Conservation (phyloP, 1,140 invertebrate species). For the Coenobita brevimanus region DNA sequence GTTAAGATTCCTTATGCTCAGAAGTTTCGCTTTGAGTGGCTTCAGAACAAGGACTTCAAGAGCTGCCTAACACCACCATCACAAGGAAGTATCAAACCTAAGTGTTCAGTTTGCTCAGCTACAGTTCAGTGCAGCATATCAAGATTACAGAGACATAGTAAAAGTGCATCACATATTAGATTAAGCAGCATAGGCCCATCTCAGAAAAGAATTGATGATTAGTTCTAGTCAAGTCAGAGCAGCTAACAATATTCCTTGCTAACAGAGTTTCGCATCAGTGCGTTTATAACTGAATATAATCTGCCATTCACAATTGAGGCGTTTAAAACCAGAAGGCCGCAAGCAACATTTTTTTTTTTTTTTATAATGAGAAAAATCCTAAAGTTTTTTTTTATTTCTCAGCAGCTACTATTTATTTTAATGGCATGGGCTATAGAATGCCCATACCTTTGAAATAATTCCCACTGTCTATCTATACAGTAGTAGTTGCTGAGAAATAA, state of each 20-base stretch:
- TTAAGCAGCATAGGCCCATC: conserved; percentile 4
- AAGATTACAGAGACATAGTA: conserved; percentile 17
- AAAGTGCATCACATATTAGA: conserved; percentile 20
- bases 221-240: neutral
- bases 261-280: conserved; percentile 24
- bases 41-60: conserved; percentile 36
- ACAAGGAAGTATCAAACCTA: conserved; percentile 15
- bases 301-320: conserved; percentile 16
- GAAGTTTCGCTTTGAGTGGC: conserved; percentile 31
- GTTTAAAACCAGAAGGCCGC: no score
- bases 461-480: no score
- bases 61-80: conserved; percentile 12
- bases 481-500: no score
- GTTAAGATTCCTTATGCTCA: neutral
- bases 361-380: no score
- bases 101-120: conserved; percentile 11
- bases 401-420: no score
- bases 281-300: conserved; percentile 37
- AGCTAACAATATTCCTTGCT: conserved; percentile 7
- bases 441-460: no score
- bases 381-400: no score
- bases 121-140: conserved; percentile 17
- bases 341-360: no score
- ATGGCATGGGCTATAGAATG: no score
- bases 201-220: neutral